Evolutionary conservation across 2,797 vertebrate species (phyloP).

Genomic region (Hypotaenidia philippensis): DNA sequence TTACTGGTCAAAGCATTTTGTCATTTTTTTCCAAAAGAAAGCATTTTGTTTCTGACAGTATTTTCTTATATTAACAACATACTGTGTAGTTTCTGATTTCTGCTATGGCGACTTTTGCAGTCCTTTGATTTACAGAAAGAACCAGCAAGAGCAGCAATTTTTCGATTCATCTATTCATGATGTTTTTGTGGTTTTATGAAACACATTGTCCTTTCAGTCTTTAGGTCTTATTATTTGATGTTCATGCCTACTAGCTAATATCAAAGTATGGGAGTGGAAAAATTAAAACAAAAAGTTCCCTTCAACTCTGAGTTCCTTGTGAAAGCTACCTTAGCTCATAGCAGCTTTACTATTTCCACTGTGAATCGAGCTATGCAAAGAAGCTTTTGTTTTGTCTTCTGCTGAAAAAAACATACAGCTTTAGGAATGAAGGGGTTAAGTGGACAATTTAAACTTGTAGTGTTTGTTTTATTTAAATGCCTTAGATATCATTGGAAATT

Average conservation of each 20-base stretch:
- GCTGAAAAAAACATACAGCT: neutral
- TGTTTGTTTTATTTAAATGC: neutral
- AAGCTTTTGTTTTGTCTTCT: neutral
- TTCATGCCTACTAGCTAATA: neutral
- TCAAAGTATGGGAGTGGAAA: neutral
- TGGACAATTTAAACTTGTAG: neutral
- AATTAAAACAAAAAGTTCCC: neutral
- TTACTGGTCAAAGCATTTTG: neutral
- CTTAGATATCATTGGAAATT: neutral
- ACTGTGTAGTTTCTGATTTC: neutral
- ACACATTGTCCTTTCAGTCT: neutral
- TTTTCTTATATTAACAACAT: neutral
- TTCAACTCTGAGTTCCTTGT: neutral
- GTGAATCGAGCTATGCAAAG: neutral
- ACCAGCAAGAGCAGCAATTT: neutral
- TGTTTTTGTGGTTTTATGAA: neutral
- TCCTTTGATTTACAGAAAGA: neutral
- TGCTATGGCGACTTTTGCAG: neutral
- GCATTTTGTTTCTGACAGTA: neutral
- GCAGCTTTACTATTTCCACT: neutral
- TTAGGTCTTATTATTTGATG: neutral
- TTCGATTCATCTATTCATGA: neutral
- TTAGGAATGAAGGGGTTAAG: neutral
- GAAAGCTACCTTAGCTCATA: neutral
- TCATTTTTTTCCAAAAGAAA: neutral